Conservation (phyloP, 64 coral and sea anemone species). For the Acropora yongei region DNA sequence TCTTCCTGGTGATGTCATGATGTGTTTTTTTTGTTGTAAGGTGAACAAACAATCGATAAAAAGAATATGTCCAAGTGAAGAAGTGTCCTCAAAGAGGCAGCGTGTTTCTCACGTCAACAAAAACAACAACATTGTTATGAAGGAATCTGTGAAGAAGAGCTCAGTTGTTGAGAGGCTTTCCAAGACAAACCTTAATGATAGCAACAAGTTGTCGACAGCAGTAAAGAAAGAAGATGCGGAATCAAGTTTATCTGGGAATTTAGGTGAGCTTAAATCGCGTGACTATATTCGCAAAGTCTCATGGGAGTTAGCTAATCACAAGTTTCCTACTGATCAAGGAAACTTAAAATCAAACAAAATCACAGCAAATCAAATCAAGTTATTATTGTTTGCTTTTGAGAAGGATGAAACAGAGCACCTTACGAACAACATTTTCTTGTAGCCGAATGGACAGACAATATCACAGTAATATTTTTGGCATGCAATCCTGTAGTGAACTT, state of each 20-base stretch:
- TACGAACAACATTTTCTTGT: too few relatives aligned
- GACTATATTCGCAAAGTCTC: neutral
- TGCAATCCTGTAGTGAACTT: too few relatives aligned
- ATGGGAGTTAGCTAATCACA: too few relatives aligned
- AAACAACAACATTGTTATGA: constrained; percentile 89
- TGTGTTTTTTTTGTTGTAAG: neutral
- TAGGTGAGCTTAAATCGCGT: neutral
- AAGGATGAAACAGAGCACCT: too few relatives aligned
- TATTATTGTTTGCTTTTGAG: too few relatives aligned
- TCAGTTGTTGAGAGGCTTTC: constrained; percentile 15
- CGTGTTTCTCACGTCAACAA: constrained; percentile 65
- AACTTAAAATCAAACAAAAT: too few relatives aligned
- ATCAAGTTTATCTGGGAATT: neutral
- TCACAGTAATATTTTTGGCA: too few relatives aligned
- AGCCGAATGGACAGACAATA: too few relatives aligned
- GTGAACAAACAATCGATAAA: constrained; percentile 46
- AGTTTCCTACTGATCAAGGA: too few relatives aligned
- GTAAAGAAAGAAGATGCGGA: constrained; percentile 19
- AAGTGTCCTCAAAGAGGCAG: constrained; percentile 61
- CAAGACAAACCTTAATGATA: neutral
- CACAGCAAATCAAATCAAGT: too few relatives aligned
- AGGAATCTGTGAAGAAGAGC: constrained; percentile 45
- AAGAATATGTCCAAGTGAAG: constrained; percentile 36
- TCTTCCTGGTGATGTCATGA: too few relatives aligned
- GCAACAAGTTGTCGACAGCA: neutral